phyloP scores from a whole-genome alignment of 2,888 invertebrate species.

The Phaedon cochleariae region DNA sequence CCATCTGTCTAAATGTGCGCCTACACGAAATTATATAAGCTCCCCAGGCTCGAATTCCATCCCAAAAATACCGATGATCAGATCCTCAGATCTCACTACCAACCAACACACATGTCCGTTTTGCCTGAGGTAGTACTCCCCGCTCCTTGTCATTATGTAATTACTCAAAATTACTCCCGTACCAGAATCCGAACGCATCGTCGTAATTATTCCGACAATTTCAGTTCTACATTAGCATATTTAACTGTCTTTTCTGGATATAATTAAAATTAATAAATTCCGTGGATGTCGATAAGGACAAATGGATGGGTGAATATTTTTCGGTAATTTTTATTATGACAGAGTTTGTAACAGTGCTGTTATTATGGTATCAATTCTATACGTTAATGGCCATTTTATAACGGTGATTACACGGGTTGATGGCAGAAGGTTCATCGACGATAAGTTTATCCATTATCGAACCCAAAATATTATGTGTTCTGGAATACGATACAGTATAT shows the following conservation, averaged over 20 bases:
- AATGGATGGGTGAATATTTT: constrained; percentile 27
- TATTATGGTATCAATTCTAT: constrained; percentile 13
- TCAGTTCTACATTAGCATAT: constrained; percentile 53
- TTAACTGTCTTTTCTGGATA: constrained; percentile 31
- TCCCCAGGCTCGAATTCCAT: not conserved
- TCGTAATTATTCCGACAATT: constrained; percentile 52
- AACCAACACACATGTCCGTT: constrained; percentile 28
- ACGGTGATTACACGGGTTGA: not conserved
- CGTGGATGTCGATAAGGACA: constrained; percentile 27
- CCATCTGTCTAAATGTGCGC: not conserved
- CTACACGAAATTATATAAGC: not conserved
- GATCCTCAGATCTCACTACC: not conserved
- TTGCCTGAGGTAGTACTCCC: constrained; percentile 44
- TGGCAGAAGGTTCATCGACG: not conserved
- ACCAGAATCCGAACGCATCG: constrained; percentile 50
- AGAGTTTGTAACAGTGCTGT: constrained; percentile 7
- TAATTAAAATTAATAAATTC: constrained; percentile 35
- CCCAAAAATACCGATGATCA: constrained; percentile 1
- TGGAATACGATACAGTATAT: no score
- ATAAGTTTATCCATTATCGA: not conserved
- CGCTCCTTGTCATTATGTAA: constrained; percentile 57
- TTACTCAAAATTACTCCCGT: constrained; percentile 53
- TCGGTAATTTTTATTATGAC: constrained; percentile 15
- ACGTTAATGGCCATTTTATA: constrained; percentile 4
- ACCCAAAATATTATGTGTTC: not conserved